Evolutionary conservation across 2,113 vertebrate species (phyloP).

Genomic region (Leucopsar rothschildi): DNA sequence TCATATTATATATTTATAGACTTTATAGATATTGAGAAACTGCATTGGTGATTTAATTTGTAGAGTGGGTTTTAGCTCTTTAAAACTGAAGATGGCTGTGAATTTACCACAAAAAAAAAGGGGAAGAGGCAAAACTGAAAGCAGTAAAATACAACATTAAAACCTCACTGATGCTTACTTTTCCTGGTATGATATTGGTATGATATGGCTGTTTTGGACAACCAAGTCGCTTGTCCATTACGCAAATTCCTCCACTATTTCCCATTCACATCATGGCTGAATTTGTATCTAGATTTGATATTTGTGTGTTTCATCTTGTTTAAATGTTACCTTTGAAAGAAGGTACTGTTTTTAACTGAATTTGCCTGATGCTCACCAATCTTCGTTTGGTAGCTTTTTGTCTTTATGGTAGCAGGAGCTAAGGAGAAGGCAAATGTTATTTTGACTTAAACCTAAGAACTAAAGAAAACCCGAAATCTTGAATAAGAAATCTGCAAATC

Average conservation of each 20-base stretch:
- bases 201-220: background rate
- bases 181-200: background rate
- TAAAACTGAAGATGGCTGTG: background rate
- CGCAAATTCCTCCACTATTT: background rate
- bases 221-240: background rate
- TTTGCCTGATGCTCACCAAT: background rate
- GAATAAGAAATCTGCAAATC: background rate
- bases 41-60: background rate
- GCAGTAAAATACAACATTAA: background rate
- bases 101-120: background rate
- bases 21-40: background rate
- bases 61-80: background rate
- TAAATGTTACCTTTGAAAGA: background rate
- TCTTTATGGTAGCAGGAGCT: background rate
- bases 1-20: background rate
- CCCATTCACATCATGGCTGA: background rate
- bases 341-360: background rate
- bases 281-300: background rate
- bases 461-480: background rate
- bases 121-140: background rate
- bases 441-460: background rate
- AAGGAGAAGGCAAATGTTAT: background rate
- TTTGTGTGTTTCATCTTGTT: background rate
- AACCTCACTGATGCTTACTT: background rate
- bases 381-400: background rate